Base-by-base conservation (phyloP, 1,140 invertebrate species). In the Dreissena rostriformis region DNA sequence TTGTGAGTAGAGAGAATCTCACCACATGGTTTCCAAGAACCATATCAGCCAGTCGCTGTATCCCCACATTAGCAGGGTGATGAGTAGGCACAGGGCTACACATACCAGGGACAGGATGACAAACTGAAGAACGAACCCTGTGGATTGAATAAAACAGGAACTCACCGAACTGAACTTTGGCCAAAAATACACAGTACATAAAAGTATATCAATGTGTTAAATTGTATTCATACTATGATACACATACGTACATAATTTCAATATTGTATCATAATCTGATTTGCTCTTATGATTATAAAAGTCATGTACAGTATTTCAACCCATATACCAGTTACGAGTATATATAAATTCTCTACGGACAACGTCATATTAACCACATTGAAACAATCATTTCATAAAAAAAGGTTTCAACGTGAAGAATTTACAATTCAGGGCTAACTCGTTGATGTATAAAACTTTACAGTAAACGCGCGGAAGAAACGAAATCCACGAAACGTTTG, bases 71-170 rank as follows among this genome's bases (percentile, higher is more conserved):
- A 84, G 29, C 66, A 86, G 10, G 24, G 78, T 88, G 8, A 88
- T 84, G 8, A 86, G 51, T 0, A 39, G 15, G 29, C 82, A 71
- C 29, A 88, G 11, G 7, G 70, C 61, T 26, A 86, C 22, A 0
- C 74, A 39, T 0, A 88, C 68, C 4, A 88, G 6, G 2, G 86
- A 66, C 15, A 86, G 39, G 6, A 88, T 28, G 0, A 81, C 15
- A 51, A 85, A 86, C 29, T 88, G 87, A 0, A 88, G 76, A 0
- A 86, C 74, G 66, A 76, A 86, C 6, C 83, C 87, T 88, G 49
- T 17, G 85, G 83, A 28, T 8, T 52, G 61, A 55, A 49, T 29
- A 19, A 39, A 5, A 39, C 8, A 39, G 39, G n/a, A n/a, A n/a
- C n/a, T n/a, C n/a, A n/a, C n/a, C n/a, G n/a, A n/a, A n/a, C n/a